Percentiles rank a stretch among this genome's conserved stretches.
These are phyloP conservation scores for Carassius auratus DNA, from an alignment of 2,113 vertebrate species.

Conservation along the genomic window DNA sequence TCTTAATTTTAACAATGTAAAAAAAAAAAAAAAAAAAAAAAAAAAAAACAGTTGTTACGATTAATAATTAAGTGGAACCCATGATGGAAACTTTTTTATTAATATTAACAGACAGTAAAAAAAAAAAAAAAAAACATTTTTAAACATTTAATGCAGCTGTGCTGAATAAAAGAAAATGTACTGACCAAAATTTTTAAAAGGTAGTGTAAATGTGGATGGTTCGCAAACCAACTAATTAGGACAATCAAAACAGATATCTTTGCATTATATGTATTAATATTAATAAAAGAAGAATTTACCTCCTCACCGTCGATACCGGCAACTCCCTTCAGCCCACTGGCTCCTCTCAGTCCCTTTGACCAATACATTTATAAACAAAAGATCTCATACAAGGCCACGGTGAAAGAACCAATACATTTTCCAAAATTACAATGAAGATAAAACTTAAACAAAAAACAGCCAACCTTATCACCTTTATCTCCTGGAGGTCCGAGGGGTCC, in stretches of 20 bases:
- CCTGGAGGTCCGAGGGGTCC: slow-evolving; percentile 66
- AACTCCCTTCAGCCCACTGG: slow-evolving; percentile 65
- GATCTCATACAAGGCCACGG: not conserved
- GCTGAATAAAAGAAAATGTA: too few relatives aligned
- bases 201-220: too few relatives aligned
- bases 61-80: not conserved
- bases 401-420: not conserved
- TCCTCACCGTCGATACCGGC: slow-evolving; percentile 81
- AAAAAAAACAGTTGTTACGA: not conserved
- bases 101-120: too few relatives aligned
- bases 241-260: not conserved
- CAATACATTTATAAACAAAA: slow-evolving; percentile 24
- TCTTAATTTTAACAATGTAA: not conserved
- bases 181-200: not conserved
- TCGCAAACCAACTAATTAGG: not conserved
- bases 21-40: too few relatives aligned
- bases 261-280: not conserved
- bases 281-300: slow-evolving; percentile 63
- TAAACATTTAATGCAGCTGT: not conserved
- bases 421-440: not conserved
- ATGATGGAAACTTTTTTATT: not conserved
- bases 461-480: slow-evolving; percentile 72
- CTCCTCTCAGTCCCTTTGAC: slow-evolving; percentile 71
- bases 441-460: not conserved
- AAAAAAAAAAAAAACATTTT: not conserved